These are phyloP conservation scores for Cactoblastis cactorum DNA, from an alignment of 2,888 invertebrate species.

Conservation along the genomic window DNA sequence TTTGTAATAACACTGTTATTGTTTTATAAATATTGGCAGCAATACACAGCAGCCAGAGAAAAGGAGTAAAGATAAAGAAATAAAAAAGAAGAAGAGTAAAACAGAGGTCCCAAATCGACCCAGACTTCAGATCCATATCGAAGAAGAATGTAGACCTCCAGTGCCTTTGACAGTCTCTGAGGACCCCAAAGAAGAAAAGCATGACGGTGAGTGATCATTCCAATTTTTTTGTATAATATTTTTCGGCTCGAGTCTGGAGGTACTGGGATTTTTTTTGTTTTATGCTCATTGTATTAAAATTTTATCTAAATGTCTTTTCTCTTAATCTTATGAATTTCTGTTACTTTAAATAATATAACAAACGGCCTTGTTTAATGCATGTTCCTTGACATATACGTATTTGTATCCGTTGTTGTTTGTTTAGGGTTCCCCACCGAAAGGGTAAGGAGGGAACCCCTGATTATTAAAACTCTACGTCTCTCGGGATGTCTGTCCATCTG, in stretches of 20 bases:
- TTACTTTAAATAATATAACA: too few species aligned
- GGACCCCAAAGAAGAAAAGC: conserved; percentile 29
- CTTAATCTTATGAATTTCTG: too few species aligned
- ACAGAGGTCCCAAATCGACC: too few species aligned
- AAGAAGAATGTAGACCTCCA: conserved; percentile 28
- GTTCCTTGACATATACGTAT: too few species aligned
- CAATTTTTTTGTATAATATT: neutral
- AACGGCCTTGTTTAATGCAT: too few species aligned
- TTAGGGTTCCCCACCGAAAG: too few species aligned
- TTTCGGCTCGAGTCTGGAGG: neutral
- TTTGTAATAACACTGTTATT: neutral
- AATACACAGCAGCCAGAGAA: conserved; percentile 64
- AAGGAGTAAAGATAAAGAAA: conserved; percentile 78
- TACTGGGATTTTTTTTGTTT: neutral
- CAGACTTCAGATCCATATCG: conserved; percentile 29
- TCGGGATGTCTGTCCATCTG: too few species aligned
- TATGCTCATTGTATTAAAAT: too few species aligned
- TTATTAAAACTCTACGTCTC: too few species aligned
- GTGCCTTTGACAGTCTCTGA: conserved; percentile 29
- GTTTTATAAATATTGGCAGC: conserved; percentile 24
- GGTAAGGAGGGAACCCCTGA: too few species aligned
- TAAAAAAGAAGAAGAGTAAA: conserved; percentile 79
- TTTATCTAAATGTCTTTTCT: too few species aligned
- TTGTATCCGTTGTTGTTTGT: too few species aligned
- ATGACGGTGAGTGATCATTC: conserved; percentile 43